A percentile compares a stretch with the other conserved stretches of the same genome.
phyloP scores from a whole-genome alignment of 1,140 invertebrate species.

The Notospermus geniculatus region DNA sequence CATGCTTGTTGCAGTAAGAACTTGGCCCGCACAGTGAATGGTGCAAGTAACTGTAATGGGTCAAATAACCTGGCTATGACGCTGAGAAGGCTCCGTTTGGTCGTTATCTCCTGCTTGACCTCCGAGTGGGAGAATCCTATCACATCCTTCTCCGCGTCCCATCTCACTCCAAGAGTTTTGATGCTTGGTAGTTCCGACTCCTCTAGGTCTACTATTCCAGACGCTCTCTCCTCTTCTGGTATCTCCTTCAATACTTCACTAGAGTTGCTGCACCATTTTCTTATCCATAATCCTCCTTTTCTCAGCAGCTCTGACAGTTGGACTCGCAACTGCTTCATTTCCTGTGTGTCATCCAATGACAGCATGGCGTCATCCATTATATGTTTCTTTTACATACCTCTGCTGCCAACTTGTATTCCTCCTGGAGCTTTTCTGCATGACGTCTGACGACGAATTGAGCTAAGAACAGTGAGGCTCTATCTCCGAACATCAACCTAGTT shows the following conservation, averaged over 20 bases:
- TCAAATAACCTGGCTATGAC: conserved; percentile 4
- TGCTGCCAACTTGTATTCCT: no score
- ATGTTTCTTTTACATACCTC: no score
- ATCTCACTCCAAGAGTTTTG: conserved; percentile 2
- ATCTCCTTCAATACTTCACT: conserved; percentile 16
- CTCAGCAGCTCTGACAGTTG: no score
- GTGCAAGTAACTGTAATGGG: background rate
- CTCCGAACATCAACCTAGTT: no score
- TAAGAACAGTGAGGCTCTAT: no score
- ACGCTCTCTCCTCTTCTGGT: background rate
- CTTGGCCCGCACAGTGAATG: background rate
- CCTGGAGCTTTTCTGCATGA: no score
- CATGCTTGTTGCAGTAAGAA: background rate
- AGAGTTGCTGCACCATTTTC: no score
- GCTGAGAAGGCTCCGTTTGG: background rate
- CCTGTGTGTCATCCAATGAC: no score
- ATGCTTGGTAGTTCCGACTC: background rate
- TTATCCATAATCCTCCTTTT: no score
- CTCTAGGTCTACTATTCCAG: conserved; percentile 12
- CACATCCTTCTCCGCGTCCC: background rate
- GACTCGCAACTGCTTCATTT: no score
- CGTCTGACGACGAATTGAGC: no score
- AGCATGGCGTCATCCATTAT: no score
- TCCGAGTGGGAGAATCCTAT: background rate
- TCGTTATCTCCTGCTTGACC: background rate